phyloP scores from a whole-genome alignment of 2,113 vertebrate species.

The Anarhynchus alexandrinus region DNA sequence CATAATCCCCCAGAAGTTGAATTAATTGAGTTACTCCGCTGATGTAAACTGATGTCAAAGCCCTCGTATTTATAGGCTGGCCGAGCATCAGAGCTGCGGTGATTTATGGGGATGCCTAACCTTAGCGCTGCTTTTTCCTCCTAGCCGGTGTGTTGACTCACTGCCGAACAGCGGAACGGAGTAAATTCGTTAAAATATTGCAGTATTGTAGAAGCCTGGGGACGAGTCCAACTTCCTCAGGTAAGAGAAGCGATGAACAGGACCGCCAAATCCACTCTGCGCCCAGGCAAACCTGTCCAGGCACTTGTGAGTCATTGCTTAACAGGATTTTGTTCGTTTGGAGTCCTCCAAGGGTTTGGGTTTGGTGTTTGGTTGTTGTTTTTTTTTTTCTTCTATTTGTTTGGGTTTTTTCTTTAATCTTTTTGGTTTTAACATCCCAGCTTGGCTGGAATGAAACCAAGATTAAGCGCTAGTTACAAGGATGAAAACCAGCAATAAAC shows the following conservation, averaged over 20 bases:
- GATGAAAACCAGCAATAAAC: not conserved
- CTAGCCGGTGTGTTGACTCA: not conserved
- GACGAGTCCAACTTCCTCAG: not conserved
- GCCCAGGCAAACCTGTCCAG: not conserved
- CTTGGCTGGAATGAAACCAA: not conserved
- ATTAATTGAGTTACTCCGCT: conserved; percentile 18
- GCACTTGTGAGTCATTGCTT: not conserved
- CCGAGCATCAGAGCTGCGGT: not conserved
- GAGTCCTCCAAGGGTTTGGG: not conserved
- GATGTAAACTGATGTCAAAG: conserved; percentile 6
- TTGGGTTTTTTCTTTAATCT: not conserved
- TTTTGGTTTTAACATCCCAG: not conserved
- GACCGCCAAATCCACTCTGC: not conserved
- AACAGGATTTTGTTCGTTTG: not conserved
- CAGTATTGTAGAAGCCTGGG: not conserved
- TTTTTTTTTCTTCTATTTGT: not conserved
- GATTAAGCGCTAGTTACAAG: not conserved
- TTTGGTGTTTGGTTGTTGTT: no score
- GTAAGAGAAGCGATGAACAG: not conserved
- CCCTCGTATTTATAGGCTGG: not conserved
- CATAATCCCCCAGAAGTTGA: not conserved
- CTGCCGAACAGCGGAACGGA: fast-evolving
- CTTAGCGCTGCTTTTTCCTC: not conserved
- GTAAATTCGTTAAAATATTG: not conserved
- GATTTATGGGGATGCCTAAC: not conserved